phyloP scores from a whole-genome alignment of 2,113 vertebrate genomes.

The zebrafish (Danio rerio) region DNA sequence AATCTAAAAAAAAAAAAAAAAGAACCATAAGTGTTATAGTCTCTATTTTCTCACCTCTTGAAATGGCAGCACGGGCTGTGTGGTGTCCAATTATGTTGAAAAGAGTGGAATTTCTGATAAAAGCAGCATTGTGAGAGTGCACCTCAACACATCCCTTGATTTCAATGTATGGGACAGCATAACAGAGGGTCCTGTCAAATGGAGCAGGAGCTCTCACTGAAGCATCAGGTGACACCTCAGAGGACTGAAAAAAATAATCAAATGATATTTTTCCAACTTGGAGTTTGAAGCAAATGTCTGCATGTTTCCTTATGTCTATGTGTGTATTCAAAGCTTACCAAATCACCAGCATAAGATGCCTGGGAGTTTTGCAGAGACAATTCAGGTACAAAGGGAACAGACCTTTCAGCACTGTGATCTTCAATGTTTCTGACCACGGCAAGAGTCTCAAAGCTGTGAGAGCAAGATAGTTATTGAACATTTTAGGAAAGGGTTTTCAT shows the following conservation, averaged over 20 bases:
- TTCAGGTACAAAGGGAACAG: slow-evolving; percentile 72
- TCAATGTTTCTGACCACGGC: slow-evolving; percentile 79
- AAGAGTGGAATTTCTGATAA: slow-evolving; percentile 61
- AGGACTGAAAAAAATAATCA: slow-evolving; percentile 50
- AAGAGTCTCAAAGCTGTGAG: slow-evolving; percentile 75
- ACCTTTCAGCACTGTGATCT: slow-evolving; percentile 69
- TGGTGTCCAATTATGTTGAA: slow-evolving; percentile 76
- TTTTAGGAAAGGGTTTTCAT: neutral
- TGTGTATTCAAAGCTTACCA: slow-evolving; percentile 48
- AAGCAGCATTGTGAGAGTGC: slow-evolving; percentile 69
- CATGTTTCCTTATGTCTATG: neutral
- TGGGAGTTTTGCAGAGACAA: neutral
- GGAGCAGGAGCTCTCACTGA: slow-evolving; percentile 12
- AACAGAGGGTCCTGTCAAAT: slow-evolving; percentile 66
- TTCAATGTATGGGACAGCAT: slow-evolving; percentile 61
- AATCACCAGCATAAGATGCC: slow-evolving; percentile 36
- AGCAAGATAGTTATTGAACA: slow-evolving; percentile 13
- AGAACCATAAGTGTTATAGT: neutral
- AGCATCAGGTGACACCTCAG: slow-evolving; percentile 63
- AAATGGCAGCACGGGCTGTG: slow-evolving; percentile 61
- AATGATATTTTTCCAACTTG: neutral
- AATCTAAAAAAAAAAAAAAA: neutral
- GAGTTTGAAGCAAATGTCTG: neutral
- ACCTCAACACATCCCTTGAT: slow-evolving; percentile 74
- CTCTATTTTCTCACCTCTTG: slow-evolving; percentile 67